Percentiles rank a stretch among this genome's conserved stretches.
Conservation (phyloP, 1,140 invertebrate species). For the Trichonephila clavata region DNA sequence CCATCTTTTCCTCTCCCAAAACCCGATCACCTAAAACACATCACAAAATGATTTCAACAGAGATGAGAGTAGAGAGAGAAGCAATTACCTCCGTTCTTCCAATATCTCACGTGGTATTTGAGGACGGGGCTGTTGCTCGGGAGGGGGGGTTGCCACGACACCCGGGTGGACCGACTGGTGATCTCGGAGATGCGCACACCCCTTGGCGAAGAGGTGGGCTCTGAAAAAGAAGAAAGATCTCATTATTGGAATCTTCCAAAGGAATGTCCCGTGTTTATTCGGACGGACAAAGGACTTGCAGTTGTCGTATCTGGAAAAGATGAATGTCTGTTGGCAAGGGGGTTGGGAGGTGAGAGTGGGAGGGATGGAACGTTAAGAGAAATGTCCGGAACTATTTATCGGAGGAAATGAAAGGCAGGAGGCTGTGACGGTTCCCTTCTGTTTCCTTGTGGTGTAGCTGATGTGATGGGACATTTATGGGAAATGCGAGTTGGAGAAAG, state of each 20-base stretch:
- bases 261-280: slow-evolving; percentile 51
- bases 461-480: background rate
- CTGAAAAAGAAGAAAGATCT: slow-evolving; percentile 55
- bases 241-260: background rate
- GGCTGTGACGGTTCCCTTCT: slow-evolving; percentile 25
- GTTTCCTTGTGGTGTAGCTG: background rate
- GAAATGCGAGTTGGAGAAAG: background rate
- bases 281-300: slow-evolving; percentile 15
- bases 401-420: background rate
- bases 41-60: background rate
- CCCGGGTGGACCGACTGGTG: slow-evolving; percentile 64
- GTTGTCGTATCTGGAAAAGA: background rate
- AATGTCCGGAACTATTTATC: slow-evolving; percentile 50
- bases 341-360: background rate
- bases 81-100: slow-evolving; percentile 74
- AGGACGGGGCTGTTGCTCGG: slow-evolving; percentile 74
- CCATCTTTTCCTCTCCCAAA: no score
- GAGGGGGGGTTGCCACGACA: slow-evolving; percentile 72
- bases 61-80: background rate
- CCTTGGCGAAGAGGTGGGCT: slow-evolving; percentile 63
- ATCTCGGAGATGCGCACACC: slow-evolving; percentile 73
- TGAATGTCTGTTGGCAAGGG: background rate
- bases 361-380: background rate
- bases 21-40: background rate
- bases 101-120: slow-evolving; percentile 75